Conservation (phyloP, 2,888 invertebrate genomes). For the Allolobophora icterica region DNA sequence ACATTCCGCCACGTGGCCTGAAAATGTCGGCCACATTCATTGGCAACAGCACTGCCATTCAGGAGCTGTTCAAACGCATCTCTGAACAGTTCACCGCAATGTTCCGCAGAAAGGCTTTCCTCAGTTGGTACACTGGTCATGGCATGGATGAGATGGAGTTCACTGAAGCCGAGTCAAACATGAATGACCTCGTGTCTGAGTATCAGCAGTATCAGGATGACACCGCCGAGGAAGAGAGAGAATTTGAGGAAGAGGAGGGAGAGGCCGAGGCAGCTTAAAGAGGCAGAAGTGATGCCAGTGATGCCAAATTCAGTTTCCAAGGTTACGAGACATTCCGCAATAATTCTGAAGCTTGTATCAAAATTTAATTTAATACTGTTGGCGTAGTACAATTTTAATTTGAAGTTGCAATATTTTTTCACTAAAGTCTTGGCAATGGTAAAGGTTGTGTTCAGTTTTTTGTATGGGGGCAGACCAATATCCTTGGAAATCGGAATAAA, state of each 20-base stretch:
- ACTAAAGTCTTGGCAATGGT: not conserved
- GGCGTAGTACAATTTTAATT: not conserved
- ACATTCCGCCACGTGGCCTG: slow-evolving; percentile 81
- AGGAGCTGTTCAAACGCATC: slow-evolving; percentile 61
- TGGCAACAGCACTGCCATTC: slow-evolving; percentile 67
- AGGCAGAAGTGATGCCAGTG: not conserved
- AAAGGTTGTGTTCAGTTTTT: not conserved
- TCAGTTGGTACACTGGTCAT: slow-evolving; percentile 97
- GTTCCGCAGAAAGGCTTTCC: slow-evolving; percentile 80
- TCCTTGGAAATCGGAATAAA: not conserved
- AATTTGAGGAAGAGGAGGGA: slow-evolving; percentile 37
- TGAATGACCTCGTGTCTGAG: slow-evolving; percentile 73
- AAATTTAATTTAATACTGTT: not conserved
- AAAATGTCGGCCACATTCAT: slow-evolving; percentile 92
- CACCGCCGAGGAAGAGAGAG: slow-evolving; percentile 39
- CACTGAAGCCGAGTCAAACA: slow-evolving; percentile 93
- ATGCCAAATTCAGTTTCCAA: slow-evolving; percentile 17
- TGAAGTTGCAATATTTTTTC: not conserved
- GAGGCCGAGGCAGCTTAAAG: not conserved
- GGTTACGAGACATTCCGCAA: not conserved
- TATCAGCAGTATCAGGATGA: slow-evolving; percentile 64
- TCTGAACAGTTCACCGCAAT: slow-evolving; percentile 73
- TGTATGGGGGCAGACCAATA: not conserved
- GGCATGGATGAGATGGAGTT: slow-evolving; percentile 98
- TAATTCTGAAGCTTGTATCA: not conserved